phyloP scores from a whole-genome alignment of 2,113 vertebrate species.

The Baryphthengus martii region DNA sequence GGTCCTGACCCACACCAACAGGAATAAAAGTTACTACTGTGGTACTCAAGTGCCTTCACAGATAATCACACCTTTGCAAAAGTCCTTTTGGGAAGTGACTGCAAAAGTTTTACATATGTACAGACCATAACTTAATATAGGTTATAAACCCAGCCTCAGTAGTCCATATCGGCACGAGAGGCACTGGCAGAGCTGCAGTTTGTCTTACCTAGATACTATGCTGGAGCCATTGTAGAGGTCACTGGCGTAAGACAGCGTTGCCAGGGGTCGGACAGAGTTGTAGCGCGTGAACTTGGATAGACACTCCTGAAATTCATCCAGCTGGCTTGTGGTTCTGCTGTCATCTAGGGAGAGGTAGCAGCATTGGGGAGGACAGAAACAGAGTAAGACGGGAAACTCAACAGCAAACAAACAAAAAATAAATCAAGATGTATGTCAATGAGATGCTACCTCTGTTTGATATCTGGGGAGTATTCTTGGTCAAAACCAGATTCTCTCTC shows the following conservation, averaged over 20 bases:
- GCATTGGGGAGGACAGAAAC: neutral
- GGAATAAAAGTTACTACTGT: neutral
- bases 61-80: accelerated
- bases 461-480: neutral
- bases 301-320: constrained; percentile 99
- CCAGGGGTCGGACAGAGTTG: constrained; percentile 93
- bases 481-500: neutral
- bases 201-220: constrained; percentile 95
- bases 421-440: neutral
- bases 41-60: neutral
- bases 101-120: neutral
- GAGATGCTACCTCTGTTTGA: neutral
- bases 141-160: neutral
- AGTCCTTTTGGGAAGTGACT: neutral
- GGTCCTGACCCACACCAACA: neutral
- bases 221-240: constrained; percentile 99
- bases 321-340: constrained; percentile 90
- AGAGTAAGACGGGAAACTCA: neutral
- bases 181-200: accelerated
- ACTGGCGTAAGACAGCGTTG: constrained; percentile 94
- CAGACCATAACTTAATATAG: accelerated
- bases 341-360: constrained; percentile 80
- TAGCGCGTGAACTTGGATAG: constrained; percentile 97
- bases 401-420: neutral
- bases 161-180: neutral